Percentiles rank a stretch among this genome's conserved stretches.
phyloP scores from a whole-genome alignment of 2,797 vertebrate species.

The Spinibarbus caldwelli region DNA sequence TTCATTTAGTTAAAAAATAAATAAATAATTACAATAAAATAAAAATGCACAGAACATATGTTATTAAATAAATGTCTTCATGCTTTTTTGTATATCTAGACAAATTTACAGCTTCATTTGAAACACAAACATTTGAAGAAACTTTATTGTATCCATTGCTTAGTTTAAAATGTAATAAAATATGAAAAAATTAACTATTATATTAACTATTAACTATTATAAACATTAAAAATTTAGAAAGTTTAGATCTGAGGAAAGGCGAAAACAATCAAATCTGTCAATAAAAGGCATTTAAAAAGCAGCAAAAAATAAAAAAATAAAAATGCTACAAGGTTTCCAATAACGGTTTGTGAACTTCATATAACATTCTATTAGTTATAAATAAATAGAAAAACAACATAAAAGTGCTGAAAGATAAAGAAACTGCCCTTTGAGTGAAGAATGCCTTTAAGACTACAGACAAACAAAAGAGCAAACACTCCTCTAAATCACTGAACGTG shows the following conservation, averaged over 20 bases:
- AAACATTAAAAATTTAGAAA: no score
- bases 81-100: not conserved
- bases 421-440: not conserved
- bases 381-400: not conserved
- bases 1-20: no score
- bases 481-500: not conserved
- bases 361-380: not conserved
- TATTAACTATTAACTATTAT: no score
- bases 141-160: not conserved
- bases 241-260: not conserved
- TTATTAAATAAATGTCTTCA: not conserved
- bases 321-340: not conserved
- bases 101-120: not conserved
- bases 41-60: no score
- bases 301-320: not conserved
- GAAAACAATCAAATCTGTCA: not conserved
- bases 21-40: no score
- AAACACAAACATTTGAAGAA: not conserved
- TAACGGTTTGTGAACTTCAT: not conserved
- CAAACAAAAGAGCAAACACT: conserved; percentile 1
- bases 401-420: not conserved
- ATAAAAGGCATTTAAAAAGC: not conserved
- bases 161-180: not conserved
- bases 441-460: not conserved
- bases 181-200: no score